Conservation (phyloP, 2,888 invertebrate species). For the Cabera pusaria region DNA sequence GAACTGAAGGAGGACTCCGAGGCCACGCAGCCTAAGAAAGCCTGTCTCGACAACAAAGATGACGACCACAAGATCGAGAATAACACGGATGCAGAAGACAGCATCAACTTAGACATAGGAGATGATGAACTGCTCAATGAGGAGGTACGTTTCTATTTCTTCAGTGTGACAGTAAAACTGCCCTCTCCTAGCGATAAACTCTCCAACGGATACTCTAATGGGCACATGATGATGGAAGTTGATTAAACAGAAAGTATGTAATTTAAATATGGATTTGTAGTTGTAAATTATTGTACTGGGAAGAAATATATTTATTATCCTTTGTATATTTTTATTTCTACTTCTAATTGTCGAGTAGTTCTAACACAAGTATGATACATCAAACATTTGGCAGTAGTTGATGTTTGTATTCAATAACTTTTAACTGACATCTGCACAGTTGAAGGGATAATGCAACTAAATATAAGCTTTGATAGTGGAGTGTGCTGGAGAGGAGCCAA, state of each 20-base stretch:
- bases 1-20: constrained; percentile 65
- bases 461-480: constrained; percentile 34
- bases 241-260: constrained; percentile 52
- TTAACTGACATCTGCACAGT: constrained; percentile 17
- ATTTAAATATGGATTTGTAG: too few relatives aligned
- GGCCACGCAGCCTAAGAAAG: constrained; percentile 60
- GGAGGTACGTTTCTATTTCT: constrained; percentile 86
- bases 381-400: constrained; percentile 9
- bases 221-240: constrained; percentile 66
- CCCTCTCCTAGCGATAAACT: constrained; percentile 48
- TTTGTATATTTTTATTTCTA: constrained; percentile 40
- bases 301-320: constrained; percentile 34
- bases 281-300: constrained; percentile 6
- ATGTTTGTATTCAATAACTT: constrained; percentile 6
- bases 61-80: constrained; percentile 76
- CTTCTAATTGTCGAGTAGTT: constrained; percentile 44
- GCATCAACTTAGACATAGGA: constrained; percentile 90
- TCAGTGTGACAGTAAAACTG: constrained; percentile 67
- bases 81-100: constrained; percentile 89
- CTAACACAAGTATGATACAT: constrained; percentile 38
- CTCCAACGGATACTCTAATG: constrained; percentile 50
- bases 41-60: constrained; percentile 62
- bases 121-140: constrained; percentile 92
- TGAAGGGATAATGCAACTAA: constrained; percentile 28
- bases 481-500: constrained; percentile 48